phyloP scores from a whole-genome alignment of 1,140 invertebrate genomes.

The Leptinotarsa lineolata region DNA sequence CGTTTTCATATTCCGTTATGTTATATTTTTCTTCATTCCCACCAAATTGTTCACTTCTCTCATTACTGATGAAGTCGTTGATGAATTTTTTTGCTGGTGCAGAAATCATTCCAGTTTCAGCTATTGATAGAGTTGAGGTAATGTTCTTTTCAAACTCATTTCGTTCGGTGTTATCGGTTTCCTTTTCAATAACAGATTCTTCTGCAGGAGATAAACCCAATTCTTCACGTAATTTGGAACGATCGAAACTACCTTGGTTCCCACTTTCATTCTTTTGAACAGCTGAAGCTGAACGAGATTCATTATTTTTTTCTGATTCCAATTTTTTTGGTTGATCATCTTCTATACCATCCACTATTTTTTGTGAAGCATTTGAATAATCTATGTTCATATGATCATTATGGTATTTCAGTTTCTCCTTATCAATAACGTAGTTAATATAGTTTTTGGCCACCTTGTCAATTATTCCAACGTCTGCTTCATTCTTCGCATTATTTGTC shows the following conservation, averaged over 20 bases:
- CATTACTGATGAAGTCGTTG: conserved; percentile 1
- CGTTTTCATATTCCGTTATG: background rate
- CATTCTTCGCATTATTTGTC: conserved; percentile 6
- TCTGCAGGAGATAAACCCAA: background rate
- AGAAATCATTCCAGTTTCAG: background rate
- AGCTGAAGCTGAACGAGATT: background rate
- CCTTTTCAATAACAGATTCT: background rate
- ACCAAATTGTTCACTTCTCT: background rate
- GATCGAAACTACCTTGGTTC: background rate
- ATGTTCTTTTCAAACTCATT: background rate
- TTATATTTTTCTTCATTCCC: conserved; percentile 8
- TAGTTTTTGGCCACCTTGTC: conserved; percentile 21
- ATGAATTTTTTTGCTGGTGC: background rate
- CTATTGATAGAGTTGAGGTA: background rate
- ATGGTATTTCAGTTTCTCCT: no score
- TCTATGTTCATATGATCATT: no score
- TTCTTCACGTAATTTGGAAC: conserved; percentile 6
- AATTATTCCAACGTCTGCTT: conserved; percentile 9
- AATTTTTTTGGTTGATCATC: background rate
- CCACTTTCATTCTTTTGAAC: background rate
- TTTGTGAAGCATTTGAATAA: no score
- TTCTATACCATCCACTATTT: no score
- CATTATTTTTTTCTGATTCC: background rate
- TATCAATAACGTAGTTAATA: conserved; percentile 11
- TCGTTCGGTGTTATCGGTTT: background rate